These are phyloP conservation scores for Microplitis demolitor DNA, from an alignment of 1,140 invertebrate species.

Conservation along the genomic window DNA sequence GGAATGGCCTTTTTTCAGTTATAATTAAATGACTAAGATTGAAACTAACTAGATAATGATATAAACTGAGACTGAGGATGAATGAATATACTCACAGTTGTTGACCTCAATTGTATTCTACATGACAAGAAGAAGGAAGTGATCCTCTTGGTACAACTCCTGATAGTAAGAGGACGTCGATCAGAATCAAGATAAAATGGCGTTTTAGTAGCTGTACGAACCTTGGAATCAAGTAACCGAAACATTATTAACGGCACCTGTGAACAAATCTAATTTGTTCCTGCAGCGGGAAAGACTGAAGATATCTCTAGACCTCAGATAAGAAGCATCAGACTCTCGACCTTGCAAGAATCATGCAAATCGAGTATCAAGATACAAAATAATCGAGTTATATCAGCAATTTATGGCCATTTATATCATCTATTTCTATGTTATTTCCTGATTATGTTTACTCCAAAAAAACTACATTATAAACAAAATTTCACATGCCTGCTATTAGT, in stretches of 20 bases:
- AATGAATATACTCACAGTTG: slow-evolving; percentile 1
- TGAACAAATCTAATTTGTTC: slow-evolving; percentile 27
- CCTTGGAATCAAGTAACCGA: slow-evolving; percentile 26
- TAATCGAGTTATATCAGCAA: background rate
- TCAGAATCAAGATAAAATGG: slow-evolving; percentile 23
- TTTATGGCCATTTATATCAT: slow-evolving; percentile 12
- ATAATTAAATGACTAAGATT: no score
- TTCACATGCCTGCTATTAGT: no score
- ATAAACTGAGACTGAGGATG: background rate
- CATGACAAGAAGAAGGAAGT: background rate
- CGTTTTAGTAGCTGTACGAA: slow-evolving; percentile 2
- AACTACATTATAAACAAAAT: no score
- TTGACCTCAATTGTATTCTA: slow-evolving; percentile 14
- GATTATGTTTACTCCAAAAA: background rate
- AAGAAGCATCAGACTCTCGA: slow-evolving; percentile 4
- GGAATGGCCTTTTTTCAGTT: no score
- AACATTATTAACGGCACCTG: slow-evolving; percentile 28
- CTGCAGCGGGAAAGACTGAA: slow-evolving; percentile 18
- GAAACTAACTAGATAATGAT: background rate
- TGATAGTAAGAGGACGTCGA: slow-evolving; percentile 22
- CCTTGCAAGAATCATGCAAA: slow-evolving; percentile 19
- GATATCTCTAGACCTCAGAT: background rate
- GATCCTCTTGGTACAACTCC: slow-evolving; percentile 3
- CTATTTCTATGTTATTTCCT: slow-evolving; percentile 29
- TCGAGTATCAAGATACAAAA: slow-evolving; percentile 6